Conservation (phyloP, 2,888 invertebrate species). For the Villa cingulata region DNA sequence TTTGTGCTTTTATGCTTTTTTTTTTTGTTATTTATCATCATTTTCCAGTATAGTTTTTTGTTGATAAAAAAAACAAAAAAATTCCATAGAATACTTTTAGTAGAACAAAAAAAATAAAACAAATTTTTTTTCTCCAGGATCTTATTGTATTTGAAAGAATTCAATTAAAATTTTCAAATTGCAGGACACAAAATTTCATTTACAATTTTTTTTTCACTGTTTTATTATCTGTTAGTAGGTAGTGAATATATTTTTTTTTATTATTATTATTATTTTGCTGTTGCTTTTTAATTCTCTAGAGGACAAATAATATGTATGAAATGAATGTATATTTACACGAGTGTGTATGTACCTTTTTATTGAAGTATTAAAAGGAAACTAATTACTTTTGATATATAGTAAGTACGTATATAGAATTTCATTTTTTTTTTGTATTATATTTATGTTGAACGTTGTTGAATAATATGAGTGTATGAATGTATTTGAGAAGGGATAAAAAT, state of each 20-base stretch:
- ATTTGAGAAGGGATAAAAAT: no score
- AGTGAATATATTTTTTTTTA: neutral
- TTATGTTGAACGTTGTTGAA: no score
- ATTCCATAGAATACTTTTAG: no score
- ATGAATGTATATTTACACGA: no score
- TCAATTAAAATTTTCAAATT: constrained; percentile 2
- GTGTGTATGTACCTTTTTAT: no score
- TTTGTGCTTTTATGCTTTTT: no score
- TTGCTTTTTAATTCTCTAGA: neutral
- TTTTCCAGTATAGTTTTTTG: no score
- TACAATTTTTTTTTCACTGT: neutral
- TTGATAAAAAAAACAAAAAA: no score
- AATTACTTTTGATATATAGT: constrained; percentile 7
- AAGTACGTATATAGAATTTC: no score
- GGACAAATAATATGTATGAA: neutral
- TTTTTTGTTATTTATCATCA: no score
- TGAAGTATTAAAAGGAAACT: constrained; percentile 11
- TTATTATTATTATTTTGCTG: neutral
- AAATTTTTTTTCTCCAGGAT: neutral
- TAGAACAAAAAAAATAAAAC: neutral
- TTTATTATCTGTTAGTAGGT: neutral
- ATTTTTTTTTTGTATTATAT: neutral
- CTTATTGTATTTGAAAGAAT: constrained; percentile 5
- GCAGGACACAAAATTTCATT: no score
- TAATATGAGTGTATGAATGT: no score